Percentiles rank a stretch among this genome's conserved stretches.
Evolutionary conservation across 1,140 invertebrate genomes (phyloP).

Genomic region (Brachionus angularis): DNA sequence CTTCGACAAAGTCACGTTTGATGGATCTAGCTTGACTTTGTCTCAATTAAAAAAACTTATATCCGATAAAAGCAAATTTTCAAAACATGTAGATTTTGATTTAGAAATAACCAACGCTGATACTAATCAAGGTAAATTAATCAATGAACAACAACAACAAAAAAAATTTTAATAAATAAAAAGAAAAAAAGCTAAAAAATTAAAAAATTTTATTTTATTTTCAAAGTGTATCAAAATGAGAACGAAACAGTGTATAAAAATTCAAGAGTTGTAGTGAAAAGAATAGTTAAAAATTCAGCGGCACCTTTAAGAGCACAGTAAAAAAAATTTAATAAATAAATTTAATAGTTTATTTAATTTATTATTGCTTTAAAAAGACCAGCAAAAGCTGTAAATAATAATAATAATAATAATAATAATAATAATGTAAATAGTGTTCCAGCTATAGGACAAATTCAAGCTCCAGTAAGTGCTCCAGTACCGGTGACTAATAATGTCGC

Average conservation of each 20-base stretch:
- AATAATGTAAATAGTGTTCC: no score
- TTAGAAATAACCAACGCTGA: slow-evolving; percentile 37
- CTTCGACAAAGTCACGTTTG: slow-evolving; percentile 39
- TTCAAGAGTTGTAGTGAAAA: slow-evolving; percentile 9
- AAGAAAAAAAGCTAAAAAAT: neutral
- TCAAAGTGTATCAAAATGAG: slow-evolving; percentile 32
- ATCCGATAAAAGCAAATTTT: slow-evolving; percentile 21
- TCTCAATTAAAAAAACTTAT: slow-evolving; percentile 32
- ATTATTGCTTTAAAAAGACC: no score
- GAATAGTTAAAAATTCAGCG: neutral
- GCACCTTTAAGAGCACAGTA: neutral
- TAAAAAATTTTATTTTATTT: neutral
- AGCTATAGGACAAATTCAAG: no score
- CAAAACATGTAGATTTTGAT: slow-evolving; percentile 19
- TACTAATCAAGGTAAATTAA: slow-evolving; percentile 10
- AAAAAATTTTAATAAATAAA: no score
- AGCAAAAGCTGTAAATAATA: no score
- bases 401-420: no score
- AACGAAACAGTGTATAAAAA: slow-evolving; percentile 1
- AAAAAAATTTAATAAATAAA: neutral
- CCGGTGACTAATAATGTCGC: neutral
- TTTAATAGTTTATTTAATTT: neutral
- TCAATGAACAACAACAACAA: no score
- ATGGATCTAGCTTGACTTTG: slow-evolving; percentile 10
- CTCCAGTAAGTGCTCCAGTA: neutral